phyloP scores from a whole-genome alignment of 2,888 invertebrate genomes.

The Anagyrus pseudococci region DNA sequence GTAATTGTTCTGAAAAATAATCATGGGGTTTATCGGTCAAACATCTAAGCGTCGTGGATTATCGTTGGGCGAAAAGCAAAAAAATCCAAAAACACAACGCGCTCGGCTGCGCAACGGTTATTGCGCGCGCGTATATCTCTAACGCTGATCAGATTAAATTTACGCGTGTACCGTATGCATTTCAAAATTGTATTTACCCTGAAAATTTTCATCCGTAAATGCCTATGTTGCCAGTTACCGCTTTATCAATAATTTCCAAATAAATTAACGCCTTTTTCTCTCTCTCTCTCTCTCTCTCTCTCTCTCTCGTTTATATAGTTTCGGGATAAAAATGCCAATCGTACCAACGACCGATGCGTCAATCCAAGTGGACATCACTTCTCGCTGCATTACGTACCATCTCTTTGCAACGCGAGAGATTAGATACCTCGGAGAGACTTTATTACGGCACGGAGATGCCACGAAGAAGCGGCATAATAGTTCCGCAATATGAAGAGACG shows the following conservation, averaged over 20 bases:
- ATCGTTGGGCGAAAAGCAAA: not conserved
- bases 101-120: constrained; percentile 12
- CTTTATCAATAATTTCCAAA: too few relatives aligned
- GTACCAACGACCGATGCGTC: too few relatives aligned
- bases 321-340: too few relatives aligned
- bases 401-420: too few relatives aligned
- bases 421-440: not conserved
- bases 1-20: constrained; percentile 1
- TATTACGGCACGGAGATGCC: not conserved
- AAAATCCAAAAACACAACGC: constrained; percentile 7
- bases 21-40: not conserved
- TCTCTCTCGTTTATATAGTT: too few relatives aligned
- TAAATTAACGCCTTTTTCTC: too few relatives aligned
- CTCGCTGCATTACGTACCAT: too few relatives aligned
- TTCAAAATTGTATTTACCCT: constrained; percentile 10
- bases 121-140: constrained; percentile 16
- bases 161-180: not conserved
- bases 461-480: not conserved
- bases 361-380: too few relatives aligned
- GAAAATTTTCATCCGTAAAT: too few relatives aligned
- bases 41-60: constrained; percentile 9
- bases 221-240: too few relatives aligned
- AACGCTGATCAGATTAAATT: constrained; percentile 22
- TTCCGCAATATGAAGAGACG: not conserved
- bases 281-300: too few relatives aligned